Conservation (phyloP, 2,888 invertebrate species). For the Polydrusus pterygomalis region DNA sequence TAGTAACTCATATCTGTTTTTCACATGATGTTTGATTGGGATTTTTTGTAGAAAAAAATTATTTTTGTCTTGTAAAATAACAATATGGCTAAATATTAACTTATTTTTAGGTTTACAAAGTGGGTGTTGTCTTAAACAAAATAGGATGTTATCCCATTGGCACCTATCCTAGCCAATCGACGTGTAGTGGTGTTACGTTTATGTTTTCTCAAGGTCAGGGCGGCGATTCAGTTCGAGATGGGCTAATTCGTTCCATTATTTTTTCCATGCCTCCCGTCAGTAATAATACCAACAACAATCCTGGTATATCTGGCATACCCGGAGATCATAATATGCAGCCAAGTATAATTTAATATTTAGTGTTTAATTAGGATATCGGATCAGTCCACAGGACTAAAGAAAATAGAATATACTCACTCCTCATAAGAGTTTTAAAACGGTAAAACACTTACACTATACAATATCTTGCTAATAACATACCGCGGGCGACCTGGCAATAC, state of each 20-base stretch:
- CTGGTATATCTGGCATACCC: conserved; percentile 60
- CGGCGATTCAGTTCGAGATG: conserved; percentile 83
- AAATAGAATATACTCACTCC: no score
- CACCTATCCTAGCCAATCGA: conserved; percentile 80
- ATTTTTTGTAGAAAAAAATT: no score
- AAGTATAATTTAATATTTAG: conserved; percentile 59
- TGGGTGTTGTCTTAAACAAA: conserved; percentile 89
- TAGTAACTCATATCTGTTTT: no score
- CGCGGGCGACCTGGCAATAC: no score
- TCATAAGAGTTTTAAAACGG: no score
- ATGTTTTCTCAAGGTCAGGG: conserved; percentile 82
- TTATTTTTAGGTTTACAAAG: conserved; percentile 80
- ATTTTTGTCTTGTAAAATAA: no score
- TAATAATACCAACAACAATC: conserved; percentile 58
- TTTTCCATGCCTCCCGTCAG: conserved; percentile 75
- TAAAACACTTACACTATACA: no score
- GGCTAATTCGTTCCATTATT: conserved; percentile 85
- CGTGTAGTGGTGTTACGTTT: conserved; percentile 83
- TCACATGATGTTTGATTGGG: no score
- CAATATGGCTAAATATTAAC: no score
- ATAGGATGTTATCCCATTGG: conserved; percentile 89
- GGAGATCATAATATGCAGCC: conserved; percentile 63
- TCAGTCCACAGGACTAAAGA: no score
- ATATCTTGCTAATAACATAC: no score
- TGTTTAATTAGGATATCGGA: not conserved